phyloP scores from a whole-genome alignment of 2,888 invertebrate species.

The Mesochorus sp. region DNA sequence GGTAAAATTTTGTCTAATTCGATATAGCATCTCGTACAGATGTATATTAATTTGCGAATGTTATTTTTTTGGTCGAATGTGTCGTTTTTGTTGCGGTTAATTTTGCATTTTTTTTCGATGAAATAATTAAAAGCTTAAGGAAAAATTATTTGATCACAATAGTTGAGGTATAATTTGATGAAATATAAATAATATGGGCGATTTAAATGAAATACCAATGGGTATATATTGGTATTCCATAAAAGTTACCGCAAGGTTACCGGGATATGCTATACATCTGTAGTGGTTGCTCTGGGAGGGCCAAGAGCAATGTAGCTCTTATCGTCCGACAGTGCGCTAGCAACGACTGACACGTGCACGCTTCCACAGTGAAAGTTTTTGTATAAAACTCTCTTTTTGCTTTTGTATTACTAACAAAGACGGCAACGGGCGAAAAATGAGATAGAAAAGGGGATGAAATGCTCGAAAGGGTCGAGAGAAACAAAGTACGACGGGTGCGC shows the following conservation, averaged over 20 bases:
- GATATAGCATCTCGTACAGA: no score
- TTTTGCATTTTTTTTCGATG: no score
- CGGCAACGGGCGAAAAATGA: neutral
- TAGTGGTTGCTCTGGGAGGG: neutral
- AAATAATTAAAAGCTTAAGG: no score
- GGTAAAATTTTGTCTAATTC: no score
- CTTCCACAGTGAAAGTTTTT: slow-evolving; percentile 21
- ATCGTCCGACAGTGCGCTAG: slow-evolving; percentile 22
- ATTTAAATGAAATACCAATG: no score
- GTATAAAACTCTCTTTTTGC: slow-evolving; percentile 11
- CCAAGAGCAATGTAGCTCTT: slow-evolving; percentile 18
- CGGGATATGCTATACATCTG: neutral
- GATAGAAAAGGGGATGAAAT: neutral
- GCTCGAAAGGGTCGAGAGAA: neutral
- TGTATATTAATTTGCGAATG: neutral
- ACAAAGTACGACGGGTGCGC: neutral
- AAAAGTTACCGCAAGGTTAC: no score
- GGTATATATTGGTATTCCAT: no score
- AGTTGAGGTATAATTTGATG: neutral
- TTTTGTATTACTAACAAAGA: neutral
- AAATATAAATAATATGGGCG: no score
- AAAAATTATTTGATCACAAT: no score
- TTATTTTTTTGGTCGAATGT: neutral
- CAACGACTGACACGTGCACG: slow-evolving; percentile 30
- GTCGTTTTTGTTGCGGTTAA: no score